These are phyloP conservation scores for Pandemis corylana DNA, from an alignment of 2,888 invertebrate genomes.

Conservation along the genomic window DNA sequence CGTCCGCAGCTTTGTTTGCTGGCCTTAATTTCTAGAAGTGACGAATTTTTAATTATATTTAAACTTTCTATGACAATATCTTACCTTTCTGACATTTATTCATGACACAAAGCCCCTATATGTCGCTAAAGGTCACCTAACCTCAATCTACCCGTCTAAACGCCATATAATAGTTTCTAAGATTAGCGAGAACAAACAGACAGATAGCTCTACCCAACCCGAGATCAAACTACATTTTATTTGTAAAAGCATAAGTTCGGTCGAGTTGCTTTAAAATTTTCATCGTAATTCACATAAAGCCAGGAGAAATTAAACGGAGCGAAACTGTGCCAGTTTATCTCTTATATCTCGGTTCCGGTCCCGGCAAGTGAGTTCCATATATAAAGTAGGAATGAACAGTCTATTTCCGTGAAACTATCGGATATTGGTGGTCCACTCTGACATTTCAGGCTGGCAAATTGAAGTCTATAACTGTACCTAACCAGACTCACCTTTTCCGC, in stretches of 20 bases:
- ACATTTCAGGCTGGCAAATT: conserved; percentile 7
- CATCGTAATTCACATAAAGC: not conserved
- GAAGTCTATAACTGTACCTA: not conserved
- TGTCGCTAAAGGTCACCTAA: too few species aligned
- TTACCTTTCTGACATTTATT: too few species aligned
- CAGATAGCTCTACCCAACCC: too few species aligned
- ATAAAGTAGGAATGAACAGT: not conserved
- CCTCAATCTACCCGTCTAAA: too few species aligned
- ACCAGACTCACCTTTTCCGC: not conserved
- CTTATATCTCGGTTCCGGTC: conserved; percentile 21
- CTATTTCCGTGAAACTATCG: conserved; percentile 26
- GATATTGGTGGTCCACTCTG: not conserved
- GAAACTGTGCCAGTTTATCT: conserved; percentile 29
- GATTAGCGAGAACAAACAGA: too few species aligned
- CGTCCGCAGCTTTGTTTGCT: too few species aligned
- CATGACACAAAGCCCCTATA: too few species aligned
- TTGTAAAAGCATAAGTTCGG: not conserved
- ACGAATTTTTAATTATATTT: too few species aligned
- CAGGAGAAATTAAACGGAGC: conserved; percentile 4
- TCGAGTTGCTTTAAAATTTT: conserved; percentile 6
- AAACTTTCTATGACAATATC: too few species aligned
- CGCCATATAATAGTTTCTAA: too few species aligned
- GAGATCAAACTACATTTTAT: not conserved
- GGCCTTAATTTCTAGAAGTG: too few species aligned
- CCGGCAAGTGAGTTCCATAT: conserved; percentile 3